Conservation (phyloP, 2,888 invertebrate genomes). For the Ennomos fuscantarius region DNA sequence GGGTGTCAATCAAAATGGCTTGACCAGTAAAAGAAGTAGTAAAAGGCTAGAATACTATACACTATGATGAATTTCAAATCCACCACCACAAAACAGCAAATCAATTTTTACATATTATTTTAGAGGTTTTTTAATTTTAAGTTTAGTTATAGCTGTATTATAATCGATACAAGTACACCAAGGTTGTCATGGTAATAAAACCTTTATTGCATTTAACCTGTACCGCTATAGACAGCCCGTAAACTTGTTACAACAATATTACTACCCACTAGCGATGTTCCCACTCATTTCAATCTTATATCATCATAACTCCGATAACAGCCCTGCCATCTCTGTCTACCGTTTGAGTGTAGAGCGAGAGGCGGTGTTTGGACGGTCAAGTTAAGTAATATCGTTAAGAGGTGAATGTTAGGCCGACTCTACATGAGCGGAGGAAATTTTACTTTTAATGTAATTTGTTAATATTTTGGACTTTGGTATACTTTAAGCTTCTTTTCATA, state of each 20-base stretch:
- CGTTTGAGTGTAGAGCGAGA: constrained; percentile 7
- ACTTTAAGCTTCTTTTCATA: no score
- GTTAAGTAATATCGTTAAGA: constrained; percentile 27
- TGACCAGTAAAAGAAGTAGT: no score
- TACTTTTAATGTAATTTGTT: constrained; percentile 2
- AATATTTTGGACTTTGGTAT: no score
- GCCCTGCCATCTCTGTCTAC: constrained; percentile 8
- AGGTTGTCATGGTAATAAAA: constrained; percentile 10
- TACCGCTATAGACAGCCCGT: constrained; percentile 29
- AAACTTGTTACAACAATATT: constrained; percentile 30
- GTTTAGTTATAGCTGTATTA: no score
- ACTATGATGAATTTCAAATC: no score
- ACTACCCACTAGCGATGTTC: constrained; percentile 23
- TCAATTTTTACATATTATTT: no score
- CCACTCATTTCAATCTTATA: constrained; percentile 27
- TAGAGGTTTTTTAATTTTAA: no score
- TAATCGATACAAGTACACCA: constrained; percentile 2
- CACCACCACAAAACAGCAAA: no score
- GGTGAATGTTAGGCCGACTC: constrained; percentile 12
- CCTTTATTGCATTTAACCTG: constrained; percentile 23
- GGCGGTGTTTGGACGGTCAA: constrained; percentile 18
- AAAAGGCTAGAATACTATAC: no score
- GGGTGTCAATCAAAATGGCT: no score
- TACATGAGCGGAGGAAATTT: constrained; percentile 6
- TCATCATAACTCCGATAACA: constrained; percentile 23